Evolutionary conservation across 1,140 invertebrate species (phyloP), one percentile per base, ranked within the genome.

Genomic region (Asbolus verrucosus): DNA sequence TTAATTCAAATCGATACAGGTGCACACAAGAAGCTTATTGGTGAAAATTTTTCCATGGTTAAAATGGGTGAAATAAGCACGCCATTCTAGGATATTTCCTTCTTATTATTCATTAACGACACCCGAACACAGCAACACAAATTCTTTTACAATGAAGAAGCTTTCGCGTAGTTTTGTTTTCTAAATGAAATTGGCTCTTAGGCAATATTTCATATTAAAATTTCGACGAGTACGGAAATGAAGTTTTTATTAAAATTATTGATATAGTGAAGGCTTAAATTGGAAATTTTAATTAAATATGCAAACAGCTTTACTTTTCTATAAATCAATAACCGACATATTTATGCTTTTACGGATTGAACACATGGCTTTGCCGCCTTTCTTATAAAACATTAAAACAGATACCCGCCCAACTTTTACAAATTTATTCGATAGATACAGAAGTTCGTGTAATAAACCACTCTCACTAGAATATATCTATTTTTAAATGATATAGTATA

Each of bases 251-350:
- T 54, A 54, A 54, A 54, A 11, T 54, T 54, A 54, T 54, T 21
- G 46, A 27, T 14, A 54, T 54, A 54, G 14, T 24, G 21, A 21
- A 21, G 46, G 19, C 46, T 27, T 54, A 54, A 54, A 54, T 54
- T 54, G 46, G 46, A 54, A 54, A 54, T 54, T 54, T 54, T 54
- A 54, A 54, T 54, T 54, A 54, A 54, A 54, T 54, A 54, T 54
- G 46, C 27, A 54, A 54, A 54, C 46, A 18, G 21, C 27, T 11
- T 27, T 54, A 54, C 46, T 54, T 46, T n/a, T 27, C 19, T 54
- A 54, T 54, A 54, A 54, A 54, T 54, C 46, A 54, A 54, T 54
- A 54, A n/a, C 46, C 21, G 9, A 54, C 14, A 11, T 27, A 27
- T 24, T 54, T 9, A 54, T 54, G 21, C 46, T 54, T 54, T 27